Evolutionary conservation across 2,888 invertebrate genomes (phyloP).

Genomic region (Operophtera brumata): DNA sequence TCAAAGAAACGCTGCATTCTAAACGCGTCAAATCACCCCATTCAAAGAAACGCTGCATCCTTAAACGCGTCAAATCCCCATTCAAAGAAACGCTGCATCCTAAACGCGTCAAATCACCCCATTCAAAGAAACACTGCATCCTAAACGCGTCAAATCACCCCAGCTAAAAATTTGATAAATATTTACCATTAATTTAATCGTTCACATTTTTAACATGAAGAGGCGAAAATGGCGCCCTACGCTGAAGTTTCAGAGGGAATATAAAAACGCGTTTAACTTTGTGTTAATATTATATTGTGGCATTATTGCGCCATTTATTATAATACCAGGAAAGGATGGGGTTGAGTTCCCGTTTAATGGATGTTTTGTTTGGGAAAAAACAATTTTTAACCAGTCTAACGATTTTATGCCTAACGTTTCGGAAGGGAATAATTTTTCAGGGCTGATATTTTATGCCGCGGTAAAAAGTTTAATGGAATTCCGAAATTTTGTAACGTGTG

Average conservation of each 20-base stretch:
- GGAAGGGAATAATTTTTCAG: slow-evolving; percentile 62
- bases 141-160: slow-evolving; percentile 40
- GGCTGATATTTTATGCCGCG: slow-evolving; percentile 46
- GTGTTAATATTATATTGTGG: slow-evolving; percentile 80
- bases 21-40: too few relatives aligned
- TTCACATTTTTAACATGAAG: slow-evolving; percentile 56
- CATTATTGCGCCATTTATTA: slow-evolving; percentile 80
- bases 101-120: too few relatives aligned
- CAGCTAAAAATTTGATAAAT: slow-evolving; percentile 68
- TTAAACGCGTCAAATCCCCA: too few relatives aligned
- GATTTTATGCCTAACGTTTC: slow-evolving; percentile 63
- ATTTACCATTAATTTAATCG: slow-evolving; percentile 73
- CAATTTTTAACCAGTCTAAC: slow-evolving; percentile 66
- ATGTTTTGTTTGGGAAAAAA: slow-evolving; percentile 75
- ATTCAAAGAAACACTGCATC: not conserved
- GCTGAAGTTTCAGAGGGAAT: slow-evolving; percentile 71
- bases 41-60: too few relatives aligned
- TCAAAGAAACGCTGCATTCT: too few relatives aligned
- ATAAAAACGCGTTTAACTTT: slow-evolving; percentile 80
- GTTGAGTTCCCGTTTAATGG: slow-evolving; percentile 76
- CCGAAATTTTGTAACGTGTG: slow-evolving; percentile 14
- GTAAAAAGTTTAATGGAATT: slow-evolving; percentile 37
- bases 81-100: too few relatives aligned
- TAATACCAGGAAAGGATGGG: slow-evolving; percentile 76
- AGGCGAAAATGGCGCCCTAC: slow-evolving; percentile 36